These are phyloP conservation scores for Hystrix brachyura DNA, from an alignment of 2,113 vertebrate genomes.

Conservation along the genomic window DNA sequence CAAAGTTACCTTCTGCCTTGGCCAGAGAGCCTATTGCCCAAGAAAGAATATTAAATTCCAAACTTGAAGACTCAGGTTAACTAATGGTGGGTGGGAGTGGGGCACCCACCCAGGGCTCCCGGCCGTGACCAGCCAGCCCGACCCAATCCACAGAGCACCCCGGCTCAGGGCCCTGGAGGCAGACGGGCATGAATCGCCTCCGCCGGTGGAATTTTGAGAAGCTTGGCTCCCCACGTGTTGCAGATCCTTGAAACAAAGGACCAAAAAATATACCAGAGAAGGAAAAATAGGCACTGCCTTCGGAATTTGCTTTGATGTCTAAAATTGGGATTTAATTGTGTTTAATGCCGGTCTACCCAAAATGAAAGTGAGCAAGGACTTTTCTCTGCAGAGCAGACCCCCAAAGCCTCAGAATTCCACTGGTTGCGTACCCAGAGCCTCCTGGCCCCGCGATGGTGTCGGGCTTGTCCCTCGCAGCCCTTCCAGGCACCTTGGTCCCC, in stretches of 20 bases:
- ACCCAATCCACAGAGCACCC: not conserved
- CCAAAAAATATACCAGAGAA: not conserved
- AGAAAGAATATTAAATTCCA: conserved; percentile 7
- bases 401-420: not conserved
- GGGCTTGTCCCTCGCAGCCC: not conserved
- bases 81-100: not conserved
- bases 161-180: not conserved
- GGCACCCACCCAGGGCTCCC: not conserved
- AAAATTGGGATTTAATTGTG: not conserved
- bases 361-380: not conserved
- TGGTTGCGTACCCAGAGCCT: not conserved
- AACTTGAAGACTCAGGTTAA: not conserved
- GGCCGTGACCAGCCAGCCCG: not conserved
- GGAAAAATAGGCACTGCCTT: not conserved
- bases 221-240: not conserved
- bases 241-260: not conserved
- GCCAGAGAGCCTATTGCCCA: conserved; percentile 10
- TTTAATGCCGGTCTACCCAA: not conserved
- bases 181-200: not conserved
- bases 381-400: not conserved
- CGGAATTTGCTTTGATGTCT: not conserved
- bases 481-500: not conserved
- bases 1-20: not conserved
- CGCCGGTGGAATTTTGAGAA: not conserved
- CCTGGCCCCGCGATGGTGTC: not conserved